Evolutionary conservation across 2,888 invertebrate species (phyloP).

Genomic region (Spialia ferax): DNA sequence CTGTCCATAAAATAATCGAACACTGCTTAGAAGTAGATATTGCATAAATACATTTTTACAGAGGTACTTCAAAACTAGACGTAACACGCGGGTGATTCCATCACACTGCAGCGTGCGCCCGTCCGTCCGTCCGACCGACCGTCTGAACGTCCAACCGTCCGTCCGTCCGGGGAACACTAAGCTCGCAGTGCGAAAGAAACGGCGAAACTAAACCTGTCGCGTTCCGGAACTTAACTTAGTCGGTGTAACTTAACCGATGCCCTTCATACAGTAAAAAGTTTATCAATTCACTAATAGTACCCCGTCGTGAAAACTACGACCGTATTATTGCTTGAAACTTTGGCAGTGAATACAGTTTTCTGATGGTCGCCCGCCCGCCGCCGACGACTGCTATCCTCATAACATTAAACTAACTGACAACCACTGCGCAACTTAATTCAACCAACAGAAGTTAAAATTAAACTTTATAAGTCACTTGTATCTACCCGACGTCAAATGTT

Average conservation of each 20-base stretch:
- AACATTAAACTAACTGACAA: neutral
- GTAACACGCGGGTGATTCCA: neutral
- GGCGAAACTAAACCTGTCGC: too few species aligned
- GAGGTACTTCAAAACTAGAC: slow-evolving; percentile 34
- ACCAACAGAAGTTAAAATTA: neutral
- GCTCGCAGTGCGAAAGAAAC: neutral
- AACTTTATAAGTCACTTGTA: neutral
- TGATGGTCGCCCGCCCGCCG: slow-evolving; percentile 7
- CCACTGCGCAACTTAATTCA: neutral
- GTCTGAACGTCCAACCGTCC: neutral
- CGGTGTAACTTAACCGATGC: neutral
- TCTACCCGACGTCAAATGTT: neutral
- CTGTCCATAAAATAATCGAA: slow-evolving; percentile 50
- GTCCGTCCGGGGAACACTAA: neutral
- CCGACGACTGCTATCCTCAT: neutral
- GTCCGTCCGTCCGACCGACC: neutral
- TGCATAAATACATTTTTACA: slow-evolving; percentile 62
- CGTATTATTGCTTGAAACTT: slow-evolving; percentile 53
- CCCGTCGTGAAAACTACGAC: slow-evolving; percentile 26
- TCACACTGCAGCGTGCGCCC: neutral
- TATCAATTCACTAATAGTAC: slow-evolving; percentile 32
- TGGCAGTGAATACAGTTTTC: slow-evolving; percentile 52
- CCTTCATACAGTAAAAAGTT: slow-evolving; percentile 16
- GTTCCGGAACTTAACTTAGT: neutral
- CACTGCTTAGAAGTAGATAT: slow-evolving; percentile 51